Evolutionary conservation across 2,888 invertebrate species (phyloP), one percentile per base, ranked within the genome.

Genomic region (Leptinotarsa haldemani): DNA sequence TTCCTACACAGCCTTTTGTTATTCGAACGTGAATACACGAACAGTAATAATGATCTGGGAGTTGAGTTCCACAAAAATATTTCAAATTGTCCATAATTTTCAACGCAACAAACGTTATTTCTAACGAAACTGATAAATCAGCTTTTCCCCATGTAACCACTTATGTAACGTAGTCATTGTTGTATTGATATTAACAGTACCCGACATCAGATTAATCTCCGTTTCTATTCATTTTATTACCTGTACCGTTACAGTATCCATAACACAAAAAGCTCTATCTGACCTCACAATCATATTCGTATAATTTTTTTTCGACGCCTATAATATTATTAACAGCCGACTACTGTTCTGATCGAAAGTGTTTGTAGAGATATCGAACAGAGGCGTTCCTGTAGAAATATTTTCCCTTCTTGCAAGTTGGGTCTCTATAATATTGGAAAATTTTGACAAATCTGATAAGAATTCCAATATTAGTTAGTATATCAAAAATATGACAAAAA

Each of bases 181-280:
- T 65, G 65, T 65, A 52, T n/a, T 70, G 58, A 70, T 65, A 70
- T 30, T 70, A 70, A 70, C 70, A 58, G 70, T 70, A 58, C 71
- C 48, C 61, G 71, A 50, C 61, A 40, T 61, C 61, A 66, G 71
- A 66, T 71, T 61, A 67, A 66, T 71, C 66, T 71, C n/a, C 47
- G 68, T 56, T 58, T 56, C 68, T 48, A 68, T 56, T 68, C 56
- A 68, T 68, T 68, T 68, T 68, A 68, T 68, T 56, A 56, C 68
- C 56, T 56, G 64, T 74, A 75, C 75, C 75, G 75, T 75, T 75
- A 75, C 52, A 61, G 66, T 75, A 75, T 67, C 72, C 67, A 52
- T 69, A 72, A 70, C 74, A 74, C 25, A 69, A 73, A 70, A 73
- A 52, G 65, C 40, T 16, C 9, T 66, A 66, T 75, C 75, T 70